phyloP scores from a whole-genome alignment of 2,797 vertebrate species.

The Hybognathus amarus region DNA sequence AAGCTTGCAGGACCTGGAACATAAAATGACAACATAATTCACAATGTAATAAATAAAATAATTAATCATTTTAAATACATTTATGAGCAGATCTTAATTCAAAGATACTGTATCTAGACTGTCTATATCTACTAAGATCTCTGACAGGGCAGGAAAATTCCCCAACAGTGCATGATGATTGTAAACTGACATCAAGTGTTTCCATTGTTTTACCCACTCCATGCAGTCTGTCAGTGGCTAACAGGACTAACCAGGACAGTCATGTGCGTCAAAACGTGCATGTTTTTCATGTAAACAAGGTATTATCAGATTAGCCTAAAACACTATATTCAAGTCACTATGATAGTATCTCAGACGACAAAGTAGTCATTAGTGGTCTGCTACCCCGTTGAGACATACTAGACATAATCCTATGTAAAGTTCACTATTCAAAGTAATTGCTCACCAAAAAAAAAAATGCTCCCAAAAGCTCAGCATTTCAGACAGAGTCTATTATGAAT shows the following conservation, averaged over 20 bases:
- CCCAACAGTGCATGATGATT: background rate
- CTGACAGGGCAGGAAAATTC: background rate
- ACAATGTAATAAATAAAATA: background rate
- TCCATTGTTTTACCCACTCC: background rate
- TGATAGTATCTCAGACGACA: constrained; percentile 15
- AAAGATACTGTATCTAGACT: background rate
- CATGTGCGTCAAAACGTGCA: background rate
- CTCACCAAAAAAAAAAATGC: background rate
- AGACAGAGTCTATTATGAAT: background rate
- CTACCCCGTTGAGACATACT: constrained; percentile 7
- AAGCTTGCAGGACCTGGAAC: background rate
- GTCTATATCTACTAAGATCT: background rate
- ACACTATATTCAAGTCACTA: constrained; percentile 32
- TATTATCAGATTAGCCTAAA: constrained; percentile 37
- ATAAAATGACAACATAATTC: background rate
- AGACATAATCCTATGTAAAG: constrained; percentile 30
- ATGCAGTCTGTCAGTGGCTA: background rate
- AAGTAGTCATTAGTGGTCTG: constrained; percentile 23
- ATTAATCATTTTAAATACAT: background rate
- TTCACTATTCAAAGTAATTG: constrained; percentile 2
- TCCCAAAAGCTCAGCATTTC: background rate
- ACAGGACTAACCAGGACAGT: background rate
- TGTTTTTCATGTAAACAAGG: constrained; percentile 21
- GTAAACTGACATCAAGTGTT: background rate
- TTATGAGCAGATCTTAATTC: background rate